phyloP scores from a whole-genome alignment of 2,797 vertebrate genomes.

The Sternotherus odoratus region DNA sequence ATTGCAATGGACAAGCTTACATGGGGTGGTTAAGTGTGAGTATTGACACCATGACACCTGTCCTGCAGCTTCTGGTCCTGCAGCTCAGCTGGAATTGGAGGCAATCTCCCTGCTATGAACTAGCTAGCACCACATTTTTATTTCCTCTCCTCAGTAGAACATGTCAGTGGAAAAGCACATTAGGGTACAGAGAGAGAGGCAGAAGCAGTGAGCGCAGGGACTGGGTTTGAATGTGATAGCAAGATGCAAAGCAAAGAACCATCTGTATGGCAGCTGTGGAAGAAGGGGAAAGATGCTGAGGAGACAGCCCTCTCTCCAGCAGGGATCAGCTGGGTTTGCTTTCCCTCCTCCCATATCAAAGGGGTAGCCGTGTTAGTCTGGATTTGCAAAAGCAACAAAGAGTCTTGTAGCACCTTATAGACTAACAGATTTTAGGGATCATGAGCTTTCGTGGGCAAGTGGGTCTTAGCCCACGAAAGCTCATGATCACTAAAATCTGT shows the following conservation, averaged over 20 bases:
- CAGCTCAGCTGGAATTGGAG: neutral
- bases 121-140: neutral
- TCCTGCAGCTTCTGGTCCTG: neutral
- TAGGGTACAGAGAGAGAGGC: neutral
- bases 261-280: no score
- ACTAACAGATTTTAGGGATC: no score
- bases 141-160: neutral
- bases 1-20: neutral
- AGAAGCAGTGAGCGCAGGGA: neutral
- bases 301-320: neutral
- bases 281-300: neutral
- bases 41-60: neutral
- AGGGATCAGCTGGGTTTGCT: neutral
- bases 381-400: no score
- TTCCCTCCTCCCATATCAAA: neutral
- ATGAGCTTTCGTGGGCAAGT: no score
- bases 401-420: no score
- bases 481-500: no score
- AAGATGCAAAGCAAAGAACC: neutral
- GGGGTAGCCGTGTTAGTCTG: no score
- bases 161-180: neutral
- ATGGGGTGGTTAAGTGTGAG: neutral
- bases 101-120: neutral
- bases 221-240: neutral
- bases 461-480: no score